A percentile compares a stretch with the other conserved stretches of the same genome.
Evolutionary conservation across 1,140 invertebrate genomes (phyloP).

Genomic region (Nixonia krombeini): DNA sequence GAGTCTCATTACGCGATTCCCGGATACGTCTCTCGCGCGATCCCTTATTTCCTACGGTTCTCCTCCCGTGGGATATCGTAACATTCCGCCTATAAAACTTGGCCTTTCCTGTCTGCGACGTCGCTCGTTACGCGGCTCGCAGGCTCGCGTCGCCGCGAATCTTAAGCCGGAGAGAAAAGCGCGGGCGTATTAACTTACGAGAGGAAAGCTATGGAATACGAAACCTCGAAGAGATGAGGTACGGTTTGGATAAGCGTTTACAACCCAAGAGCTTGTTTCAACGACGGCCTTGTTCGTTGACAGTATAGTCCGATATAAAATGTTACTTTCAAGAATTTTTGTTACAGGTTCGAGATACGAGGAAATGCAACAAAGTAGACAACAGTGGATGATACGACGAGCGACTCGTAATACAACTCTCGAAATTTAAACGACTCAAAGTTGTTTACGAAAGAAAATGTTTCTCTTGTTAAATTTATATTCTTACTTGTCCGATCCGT

Average conservation of each 20-base stretch:
- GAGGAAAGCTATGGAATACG: slow-evolving; percentile 13
- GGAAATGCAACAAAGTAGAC: too few relatives aligned
- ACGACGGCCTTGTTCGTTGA: not conserved
- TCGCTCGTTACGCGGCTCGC: slow-evolving; percentile 51
- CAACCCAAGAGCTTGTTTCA: not conserved
- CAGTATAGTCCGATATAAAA: too few relatives aligned
- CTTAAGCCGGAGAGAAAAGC: slow-evolving; percentile 21
- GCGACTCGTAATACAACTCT: too few relatives aligned
- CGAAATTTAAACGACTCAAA: too few relatives aligned
- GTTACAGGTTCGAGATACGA: too few relatives aligned
- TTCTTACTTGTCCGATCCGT: too few relatives aligned
- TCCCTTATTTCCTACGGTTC: slow-evolving; percentile 49
- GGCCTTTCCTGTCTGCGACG: slow-evolving; percentile 57
- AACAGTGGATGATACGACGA: too few relatives aligned
- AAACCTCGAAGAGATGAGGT: not conserved
- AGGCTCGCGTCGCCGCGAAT: slow-evolving; percentile 20
- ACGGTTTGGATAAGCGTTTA: not conserved
- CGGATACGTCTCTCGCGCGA: slow-evolving; percentile 46
- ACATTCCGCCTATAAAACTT: slow-evolving; percentile 62
- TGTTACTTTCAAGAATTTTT: too few relatives aligned
- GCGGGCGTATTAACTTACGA: slow-evolving; percentile 17
- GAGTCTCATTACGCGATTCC: slow-evolving; percentile 67
- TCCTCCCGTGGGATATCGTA: slow-evolving; percentile 45
- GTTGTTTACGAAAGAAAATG: too few relatives aligned
- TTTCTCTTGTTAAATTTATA: too few relatives aligned